Evolutionary conservation across 2,113 vertebrate species (phyloP).

Genomic region (Periophthalmus modestus): DNA sequence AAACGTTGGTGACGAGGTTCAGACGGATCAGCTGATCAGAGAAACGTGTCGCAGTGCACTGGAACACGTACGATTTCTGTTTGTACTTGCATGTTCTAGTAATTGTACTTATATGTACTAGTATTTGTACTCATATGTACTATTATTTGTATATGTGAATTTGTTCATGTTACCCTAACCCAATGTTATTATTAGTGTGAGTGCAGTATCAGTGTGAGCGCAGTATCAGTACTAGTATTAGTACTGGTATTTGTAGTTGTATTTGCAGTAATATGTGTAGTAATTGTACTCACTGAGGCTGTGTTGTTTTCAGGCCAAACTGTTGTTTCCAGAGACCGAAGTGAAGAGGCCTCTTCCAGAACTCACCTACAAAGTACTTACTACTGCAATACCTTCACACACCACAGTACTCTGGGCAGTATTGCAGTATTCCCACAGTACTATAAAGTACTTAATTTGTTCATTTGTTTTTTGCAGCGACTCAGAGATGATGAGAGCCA

Average conservation of each 20-base stretch:
- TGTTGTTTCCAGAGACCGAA: slow-evolving; percentile 87
- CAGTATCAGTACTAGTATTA: too few species aligned
- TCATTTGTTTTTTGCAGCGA: slow-evolving; percentile 73
- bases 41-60: slow-evolving; percentile 90
- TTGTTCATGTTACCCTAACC: too few species aligned
- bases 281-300: neutral
- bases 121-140: too few species aligned
- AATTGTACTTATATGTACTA: too few species aligned
- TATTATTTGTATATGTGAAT: too few species aligned
- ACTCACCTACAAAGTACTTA: slow-evolving; percentile 19
- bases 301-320: slow-evolving; percentile 83
- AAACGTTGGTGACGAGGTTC: slow-evolving; percentile 89
- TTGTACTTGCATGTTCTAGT: too few species aligned
- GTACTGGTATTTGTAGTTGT: too few species aligned
- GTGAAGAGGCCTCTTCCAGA: slow-evolving; percentile 79
- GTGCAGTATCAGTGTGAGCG: too few species aligned
- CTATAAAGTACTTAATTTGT: too few species aligned
- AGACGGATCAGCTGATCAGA: slow-evolving; percentile 88
- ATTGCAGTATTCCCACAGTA: neutral
- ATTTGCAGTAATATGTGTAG: too few species aligned
- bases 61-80: slow-evolving; percentile 82
- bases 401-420: neutral
- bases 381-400: neutral
- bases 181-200: too few species aligned
- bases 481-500: slow-evolving; percentile 85